Evolutionary conservation across 2,797 vertebrate genomes (phyloP), one percentile per base, ranked within the genome.

Genomic region (Urosaurus nigricauda): DNA sequence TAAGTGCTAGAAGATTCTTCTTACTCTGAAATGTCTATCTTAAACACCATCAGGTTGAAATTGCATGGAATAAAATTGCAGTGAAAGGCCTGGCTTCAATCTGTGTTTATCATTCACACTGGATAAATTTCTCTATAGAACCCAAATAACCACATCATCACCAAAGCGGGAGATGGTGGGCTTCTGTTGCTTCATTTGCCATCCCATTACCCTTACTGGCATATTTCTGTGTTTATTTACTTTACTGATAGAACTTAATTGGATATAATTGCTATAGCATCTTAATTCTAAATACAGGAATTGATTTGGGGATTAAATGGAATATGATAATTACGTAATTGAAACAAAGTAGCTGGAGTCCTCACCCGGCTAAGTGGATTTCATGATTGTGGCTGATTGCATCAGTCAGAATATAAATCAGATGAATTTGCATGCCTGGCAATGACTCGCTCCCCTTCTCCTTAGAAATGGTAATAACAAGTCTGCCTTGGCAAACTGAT

Each of bases 271-370:
- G 92, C 92, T 90, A 93, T 93, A 94, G 93, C 93, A 94, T 95
- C 93, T 95, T 92, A 94, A 95, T 94, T 95, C 91, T 95, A 96
- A 96, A 95, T 95, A 95, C 90, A 95, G 93, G 92, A 94, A 95
- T 95, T 95, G 91, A 96, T 96, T 95, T 95, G 92, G 70, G 84
- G 91, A 95, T 95, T 95, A 95, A 95, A 95, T 95, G 58, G 93
- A 94, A 96, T 94, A 95, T 95, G 93, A 94, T 95, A 95, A 96
- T 95, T 94, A 92, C 6, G 0, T 96, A 96, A 96, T 95, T 96
- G 94, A 95, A 89, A 94, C 86, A 89, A 96, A 95, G 92, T 95
- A 96, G 91, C 88, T 94, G 87, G 83, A 95, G 93, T 95, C 93
- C 63, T 95, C 92, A 94, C 92, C 89, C 89, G 90, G 90, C 73